These are phyloP conservation scores for Microcebus tavaratra DNA, from an alignment of 2,113 vertebrate genomes.

Conservation along the genomic window DNA sequence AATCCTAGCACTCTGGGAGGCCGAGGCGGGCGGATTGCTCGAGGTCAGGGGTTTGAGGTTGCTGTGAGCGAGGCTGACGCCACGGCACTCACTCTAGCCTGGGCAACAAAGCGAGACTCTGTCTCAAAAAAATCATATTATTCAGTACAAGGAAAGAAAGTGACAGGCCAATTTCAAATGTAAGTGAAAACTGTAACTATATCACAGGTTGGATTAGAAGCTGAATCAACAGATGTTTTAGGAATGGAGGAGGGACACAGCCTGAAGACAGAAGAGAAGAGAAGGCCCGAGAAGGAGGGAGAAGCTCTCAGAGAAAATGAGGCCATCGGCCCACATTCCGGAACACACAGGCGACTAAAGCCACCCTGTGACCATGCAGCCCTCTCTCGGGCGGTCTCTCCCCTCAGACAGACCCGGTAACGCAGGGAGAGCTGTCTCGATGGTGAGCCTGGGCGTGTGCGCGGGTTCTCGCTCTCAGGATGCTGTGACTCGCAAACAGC, in stretches of 20 bases:
- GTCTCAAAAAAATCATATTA: neutral
- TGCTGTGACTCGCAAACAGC: too few species aligned
- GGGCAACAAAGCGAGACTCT: too few species aligned
- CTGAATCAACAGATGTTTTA: neutral
- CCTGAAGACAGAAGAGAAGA: neutral
- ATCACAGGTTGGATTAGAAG: neutral
- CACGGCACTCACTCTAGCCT: too few species aligned
- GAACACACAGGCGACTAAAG: neutral
- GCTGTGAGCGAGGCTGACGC: too few species aligned
- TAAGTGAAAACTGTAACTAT: neutral
- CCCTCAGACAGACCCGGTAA: too few species aligned
- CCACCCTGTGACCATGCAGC: neutral
- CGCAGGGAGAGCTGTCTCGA: too few species aligned
- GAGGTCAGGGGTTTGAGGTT: too few species aligned
- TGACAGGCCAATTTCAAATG: neutral
- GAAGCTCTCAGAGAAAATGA: neutral
- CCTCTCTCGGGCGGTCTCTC: too few species aligned
- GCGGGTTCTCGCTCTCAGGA: neutral
- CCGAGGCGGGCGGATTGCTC: too few species aligned
- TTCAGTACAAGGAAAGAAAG: neutral
- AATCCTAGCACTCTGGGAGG: too few species aligned
- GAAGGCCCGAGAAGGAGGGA: neutral
- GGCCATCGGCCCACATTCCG: too few species aligned
- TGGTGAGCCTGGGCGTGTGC: neutral
- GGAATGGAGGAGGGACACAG: neutral